Evolutionary conservation across 1,140 invertebrate species (phyloP), one percentile per base, ranked within the genome.

Genomic region (Lepidotrigona ventralis): DNA sequence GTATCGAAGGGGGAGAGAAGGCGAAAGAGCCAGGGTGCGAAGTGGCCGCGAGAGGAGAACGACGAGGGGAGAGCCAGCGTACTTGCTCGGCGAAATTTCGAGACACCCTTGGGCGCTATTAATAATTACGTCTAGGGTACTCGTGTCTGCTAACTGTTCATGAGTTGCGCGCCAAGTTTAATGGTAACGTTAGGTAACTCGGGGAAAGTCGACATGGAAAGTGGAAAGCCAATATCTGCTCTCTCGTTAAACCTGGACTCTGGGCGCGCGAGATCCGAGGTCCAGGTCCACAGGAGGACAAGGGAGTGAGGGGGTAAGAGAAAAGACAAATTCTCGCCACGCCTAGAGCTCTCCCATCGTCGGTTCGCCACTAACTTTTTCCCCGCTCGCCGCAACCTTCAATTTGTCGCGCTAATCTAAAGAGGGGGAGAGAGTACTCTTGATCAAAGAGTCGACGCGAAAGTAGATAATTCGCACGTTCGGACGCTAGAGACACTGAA

Each of bases 91-190:
- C 26, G 54, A 81, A 56, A 81, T 84, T 58, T 70, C 51, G 33
- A 60, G 54, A 84, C 72, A 72, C 83, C 73, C 66, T 71, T 81
- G 77, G 29, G 58, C 39, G 26, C 85, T 84, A 85, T 85, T 87
- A 88, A 84, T 78, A 87, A 88, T 87, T 81, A 85, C 74, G 78
- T 87, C 23, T 23, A 68, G 53, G 64, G 19, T 76, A 33, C 73
- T 69, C 64, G 64, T 71, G 81, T 79, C 75, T 83, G 68, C 12
- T 60, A 79, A 78, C 81, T 79, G 68, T 83, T 77, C 81, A n/a
- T 54, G 81, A 79, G 68, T 83, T 64, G 21, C 66, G 14, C 29
- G 19, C 21, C 15, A 72, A 83, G 75, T 83, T 83, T 71, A 56
- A 79, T 56, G 4, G 53, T 58, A 56, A 46, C 73, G 80, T n/a